These are phyloP conservation scores for Machaerirhynchus nigripectus DNA, from an alignment of 2,113 vertebrate genomes.

Conservation along the genomic window DNA sequence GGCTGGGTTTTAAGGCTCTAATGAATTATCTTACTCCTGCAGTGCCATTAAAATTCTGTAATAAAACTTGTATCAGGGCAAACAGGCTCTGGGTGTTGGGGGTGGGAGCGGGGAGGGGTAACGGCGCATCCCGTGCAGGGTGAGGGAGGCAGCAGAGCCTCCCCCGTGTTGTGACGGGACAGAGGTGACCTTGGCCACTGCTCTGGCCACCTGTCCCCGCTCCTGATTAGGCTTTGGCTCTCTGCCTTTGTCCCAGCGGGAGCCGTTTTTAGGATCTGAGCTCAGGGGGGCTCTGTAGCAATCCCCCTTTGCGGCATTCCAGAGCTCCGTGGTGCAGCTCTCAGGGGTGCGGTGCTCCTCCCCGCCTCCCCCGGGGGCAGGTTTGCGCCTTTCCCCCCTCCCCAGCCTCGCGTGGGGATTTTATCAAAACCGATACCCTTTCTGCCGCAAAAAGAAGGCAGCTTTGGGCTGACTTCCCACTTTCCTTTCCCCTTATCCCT, in stretches of 20 bases:
- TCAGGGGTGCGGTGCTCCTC: not conserved
- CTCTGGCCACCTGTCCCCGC: not conserved
- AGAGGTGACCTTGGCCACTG: not conserved
- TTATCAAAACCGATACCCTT: not conserved
- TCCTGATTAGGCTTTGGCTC: not conserved
- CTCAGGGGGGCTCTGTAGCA: not conserved
- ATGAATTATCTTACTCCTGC: conserved; percentile 70
- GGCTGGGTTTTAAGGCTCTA: conserved; percentile 74
- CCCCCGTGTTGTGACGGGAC: not conserved
- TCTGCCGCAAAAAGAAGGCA: not conserved
- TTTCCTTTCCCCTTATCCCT: conserved; percentile 44
- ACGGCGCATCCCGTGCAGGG: not conserved
- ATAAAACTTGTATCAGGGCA: conserved; percentile 78
- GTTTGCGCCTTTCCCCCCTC: too few relatives aligned
- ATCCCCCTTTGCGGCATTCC: fast-evolving
- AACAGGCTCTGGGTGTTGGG: not conserved
- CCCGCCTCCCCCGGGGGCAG: fast-evolving
- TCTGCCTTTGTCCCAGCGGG: not conserved
- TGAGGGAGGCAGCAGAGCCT: not conserved
- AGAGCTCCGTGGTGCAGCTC: fast-evolving
- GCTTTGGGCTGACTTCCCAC: conserved; percentile 4
- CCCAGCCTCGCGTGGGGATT: not conserved
- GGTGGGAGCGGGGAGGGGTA: not conserved
- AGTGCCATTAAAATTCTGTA: conserved; percentile 75
- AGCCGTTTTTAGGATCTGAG: not conserved